Percentiles rank a stretch among this genome's conserved stretches.
These are phyloP conservation scores for Pollenia amentaria DNA, from an alignment of 2,888 invertebrate species.

Conservation along the genomic window DNA sequence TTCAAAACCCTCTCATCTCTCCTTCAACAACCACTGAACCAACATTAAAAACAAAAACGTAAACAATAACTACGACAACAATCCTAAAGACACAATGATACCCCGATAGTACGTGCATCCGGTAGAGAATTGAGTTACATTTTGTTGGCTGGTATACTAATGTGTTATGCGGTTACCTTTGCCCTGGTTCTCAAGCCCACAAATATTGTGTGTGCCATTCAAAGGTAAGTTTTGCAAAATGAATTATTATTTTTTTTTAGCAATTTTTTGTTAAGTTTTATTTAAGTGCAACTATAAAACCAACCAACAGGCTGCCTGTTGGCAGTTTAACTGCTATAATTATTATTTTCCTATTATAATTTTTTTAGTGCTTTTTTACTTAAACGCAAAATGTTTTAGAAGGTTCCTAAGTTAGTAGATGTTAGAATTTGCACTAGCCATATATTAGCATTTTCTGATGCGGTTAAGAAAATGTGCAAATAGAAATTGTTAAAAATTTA, in stretches of 20 bases:
- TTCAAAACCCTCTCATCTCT: not conserved
- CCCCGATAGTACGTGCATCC: constrained; percentile 98
- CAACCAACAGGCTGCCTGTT: too few relatives aligned
- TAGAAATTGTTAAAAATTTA: not conserved
- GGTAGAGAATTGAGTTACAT: constrained; percentile 96
- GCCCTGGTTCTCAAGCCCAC: constrained; percentile 94
- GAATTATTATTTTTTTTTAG: not conserved
- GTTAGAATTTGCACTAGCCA: not conserved
- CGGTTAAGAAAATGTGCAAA: not conserved
- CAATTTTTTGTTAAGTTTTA: too few relatives aligned
- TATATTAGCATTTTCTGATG: not conserved
- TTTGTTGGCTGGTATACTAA: constrained; percentile 93
- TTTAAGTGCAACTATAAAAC: too few relatives aligned
- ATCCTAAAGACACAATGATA: constrained; percentile 90
- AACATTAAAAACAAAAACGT: not conserved
- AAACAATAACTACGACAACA: constrained; percentile 5
- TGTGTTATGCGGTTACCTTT: constrained; percentile 97
- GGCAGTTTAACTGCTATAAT: too few relatives aligned
- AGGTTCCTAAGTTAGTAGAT: not conserved
- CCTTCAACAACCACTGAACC: constrained; percentile 3
- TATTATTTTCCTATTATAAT: too few relatives aligned
- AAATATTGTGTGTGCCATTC: constrained; percentile 94
- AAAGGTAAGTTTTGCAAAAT: constrained; percentile 90
- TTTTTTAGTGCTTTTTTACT: too few relatives aligned
- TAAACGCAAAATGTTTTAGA: not conserved